phyloP scores from a whole-genome alignment of 2,113 vertebrate genomes.

The Leptosomus discolor region DNA sequence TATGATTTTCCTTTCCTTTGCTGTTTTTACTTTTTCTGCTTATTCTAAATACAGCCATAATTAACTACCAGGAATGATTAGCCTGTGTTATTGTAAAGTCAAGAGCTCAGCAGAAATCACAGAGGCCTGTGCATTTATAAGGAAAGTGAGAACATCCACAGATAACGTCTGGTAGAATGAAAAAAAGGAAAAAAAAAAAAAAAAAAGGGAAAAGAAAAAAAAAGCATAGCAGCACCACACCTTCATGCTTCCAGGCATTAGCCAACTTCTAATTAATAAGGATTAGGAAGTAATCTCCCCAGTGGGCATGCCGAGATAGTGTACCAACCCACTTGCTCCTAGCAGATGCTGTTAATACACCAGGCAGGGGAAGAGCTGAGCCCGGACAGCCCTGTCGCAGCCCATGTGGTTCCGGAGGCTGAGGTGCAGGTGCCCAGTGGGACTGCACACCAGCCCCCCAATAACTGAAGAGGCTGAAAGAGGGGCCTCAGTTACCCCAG shows the following conservation, averaged over 20 bases:
- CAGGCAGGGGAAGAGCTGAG: neutral
- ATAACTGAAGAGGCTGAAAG: neutral
- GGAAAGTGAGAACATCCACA: neutral
- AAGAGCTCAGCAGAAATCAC: neutral
- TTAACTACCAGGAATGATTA: neutral
- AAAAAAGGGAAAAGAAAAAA: neutral
- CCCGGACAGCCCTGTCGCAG: neutral
- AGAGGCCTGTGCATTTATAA: neutral
- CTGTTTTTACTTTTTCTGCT: neutral
- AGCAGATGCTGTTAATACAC: rapidly evolving
- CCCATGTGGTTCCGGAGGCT: rapidly evolving
- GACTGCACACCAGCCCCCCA: no score
- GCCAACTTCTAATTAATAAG: conserved; percentile 14
- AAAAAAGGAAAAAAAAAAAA: neutral
- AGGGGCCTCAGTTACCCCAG: rapidly evolving
- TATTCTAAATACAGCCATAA: neutral
- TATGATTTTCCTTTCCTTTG: neutral
- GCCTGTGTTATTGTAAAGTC: neutral
- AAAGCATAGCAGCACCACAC: neutral
- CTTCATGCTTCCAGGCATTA: neutral
- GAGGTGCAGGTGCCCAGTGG: rapidly evolving
- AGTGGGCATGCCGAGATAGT: neutral
- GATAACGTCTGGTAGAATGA: neutral
- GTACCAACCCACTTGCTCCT: neutral
- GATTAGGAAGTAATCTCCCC: conserved; percentile 34